A percentile compares a stretch with the other conserved stretches of the same genome.
Evolutionary conservation across 2,888 invertebrate genomes (phyloP).

Genomic region (Cactoblastis cactorum): DNA sequence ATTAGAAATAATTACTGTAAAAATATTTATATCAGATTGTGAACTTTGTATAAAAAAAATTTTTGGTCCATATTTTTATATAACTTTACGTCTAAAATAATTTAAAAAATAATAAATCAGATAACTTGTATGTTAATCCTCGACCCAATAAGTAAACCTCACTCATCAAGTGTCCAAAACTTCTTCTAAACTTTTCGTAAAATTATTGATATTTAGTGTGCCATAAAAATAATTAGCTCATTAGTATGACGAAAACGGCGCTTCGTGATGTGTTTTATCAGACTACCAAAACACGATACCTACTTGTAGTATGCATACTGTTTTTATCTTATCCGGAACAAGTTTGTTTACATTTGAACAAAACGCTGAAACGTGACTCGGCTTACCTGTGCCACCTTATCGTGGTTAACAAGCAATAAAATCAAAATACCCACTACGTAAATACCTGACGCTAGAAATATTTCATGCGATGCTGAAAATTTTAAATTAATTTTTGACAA

Average conservation of each 20-base stretch:
- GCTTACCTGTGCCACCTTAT: slow-evolving; percentile 67
- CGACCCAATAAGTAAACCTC: neutral
- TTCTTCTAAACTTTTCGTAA: neutral
- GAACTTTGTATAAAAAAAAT: too few species aligned
- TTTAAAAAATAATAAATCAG: neutral
- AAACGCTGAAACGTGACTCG: slow-evolving; percentile 72
- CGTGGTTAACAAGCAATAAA: slow-evolving; percentile 69
- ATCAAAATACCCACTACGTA: slow-evolving; percentile 51
- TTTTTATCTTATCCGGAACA: slow-evolving; percentile 77
- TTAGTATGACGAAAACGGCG: slow-evolving; percentile 13
- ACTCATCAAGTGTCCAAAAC: neutral
- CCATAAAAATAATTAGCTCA: slow-evolving; percentile 17
- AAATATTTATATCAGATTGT: too few species aligned
- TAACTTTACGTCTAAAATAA: neutral
- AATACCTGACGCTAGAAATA: slow-evolving; percentile 24
- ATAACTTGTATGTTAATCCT: too few species aligned
- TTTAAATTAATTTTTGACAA: slow-evolving; percentile 5
- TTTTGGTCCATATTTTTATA: too few species aligned
- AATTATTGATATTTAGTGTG: neutral
- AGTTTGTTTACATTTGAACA: slow-evolving; percentile 76
- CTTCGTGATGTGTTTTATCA: slow-evolving; percentile 35
- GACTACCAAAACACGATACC: slow-evolving; percentile 38
- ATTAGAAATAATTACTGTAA: too few species aligned
- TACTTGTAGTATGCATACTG: slow-evolving; percentile 38
- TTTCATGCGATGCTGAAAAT: slow-evolving; percentile 10